A percentile compares a stretch with the other conserved stretches of the same genome.
Evolutionary conservation across 92 coral and sea anemone genomes (phyloP).

Genomic region (Anthopleura xanthogrammica): DNA sequence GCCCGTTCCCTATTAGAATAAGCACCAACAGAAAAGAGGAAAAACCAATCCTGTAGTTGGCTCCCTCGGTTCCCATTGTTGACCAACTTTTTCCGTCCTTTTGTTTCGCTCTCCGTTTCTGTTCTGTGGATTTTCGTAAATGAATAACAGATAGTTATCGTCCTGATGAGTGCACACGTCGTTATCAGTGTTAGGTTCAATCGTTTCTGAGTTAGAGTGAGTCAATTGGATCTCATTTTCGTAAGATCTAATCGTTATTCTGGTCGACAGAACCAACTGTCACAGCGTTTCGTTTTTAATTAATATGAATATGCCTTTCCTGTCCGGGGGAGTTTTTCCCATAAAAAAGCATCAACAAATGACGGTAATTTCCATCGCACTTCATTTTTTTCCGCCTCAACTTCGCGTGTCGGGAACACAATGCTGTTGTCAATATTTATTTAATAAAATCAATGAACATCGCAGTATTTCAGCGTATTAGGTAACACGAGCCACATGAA

Average conservation of each 20-base stretch:
- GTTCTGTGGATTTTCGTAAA: neutral
- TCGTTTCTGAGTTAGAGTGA: neutral
- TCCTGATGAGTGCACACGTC: neutral
- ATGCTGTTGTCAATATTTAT: neutral
- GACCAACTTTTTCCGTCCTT: neutral
- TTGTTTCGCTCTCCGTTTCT: neutral
- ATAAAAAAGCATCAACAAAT: neutral
- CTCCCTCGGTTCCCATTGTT: slow-evolving; percentile 6
- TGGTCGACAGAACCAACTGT: slow-evolving; percentile 2
- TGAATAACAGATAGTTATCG: neutral
- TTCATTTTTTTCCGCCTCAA: neutral
- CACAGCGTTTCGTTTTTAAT: neutral
- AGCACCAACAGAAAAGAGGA: slow-evolving; percentile 47
- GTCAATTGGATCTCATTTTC: slow-evolving; percentile 9
- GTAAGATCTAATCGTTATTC: neutral
- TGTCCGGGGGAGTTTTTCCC: slow-evolving; percentile 7
- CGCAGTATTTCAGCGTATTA: neutral
- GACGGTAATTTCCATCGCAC: neutral
- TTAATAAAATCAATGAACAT: neutral
- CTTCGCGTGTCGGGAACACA: neutral
- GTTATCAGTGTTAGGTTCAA: neutral
- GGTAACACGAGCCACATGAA: neutral
- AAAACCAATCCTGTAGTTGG: slow-evolving; percentile 34
- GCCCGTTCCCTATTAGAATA: slow-evolving; percentile 65
- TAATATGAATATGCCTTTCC: neutral